Evolutionary conservation across 2,113 vertebrate genomes (phyloP), one percentile per base, ranked within the genome.

Genomic region (Pungitius pungitius): DNA sequence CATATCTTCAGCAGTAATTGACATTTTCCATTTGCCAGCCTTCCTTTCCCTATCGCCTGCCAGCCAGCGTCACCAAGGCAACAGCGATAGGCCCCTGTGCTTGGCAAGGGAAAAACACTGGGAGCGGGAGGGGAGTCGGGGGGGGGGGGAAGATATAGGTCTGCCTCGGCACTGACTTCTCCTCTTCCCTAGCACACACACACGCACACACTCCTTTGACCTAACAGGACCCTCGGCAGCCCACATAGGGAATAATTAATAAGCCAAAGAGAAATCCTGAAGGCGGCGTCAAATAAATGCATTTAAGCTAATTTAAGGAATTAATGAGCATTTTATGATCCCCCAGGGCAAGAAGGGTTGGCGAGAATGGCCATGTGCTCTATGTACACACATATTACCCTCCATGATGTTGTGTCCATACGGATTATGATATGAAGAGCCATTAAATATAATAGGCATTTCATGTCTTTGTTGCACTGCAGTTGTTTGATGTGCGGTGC

Each of bases 1-100:
- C 90, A 94, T 94, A 95, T 94, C 90, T 87, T 83, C 93, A 86
- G 88, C 92, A 89, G 85, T 95, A 96, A 96, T 96, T 96, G 95
- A 96, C 95, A 94, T 95, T 95, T 95, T 95, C 93, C 91, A 93
- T 94, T 94, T 94, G 93, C 94, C 93, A 91, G 91, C 77, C 89
- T 93, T n/a, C n/a, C 91, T 91, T 90, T 88, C 82, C 82, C 85
- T 94, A 92, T 93, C 84, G 73, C 78, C 93, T 94, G 94, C 93
- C 92, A 86, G 82, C 91, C 84, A 89, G 84, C 87, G 91, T 96
- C 93, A 87, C 96, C 93, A 93, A 93, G 95, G 95, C 90, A 95
- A 96, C 95, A 58, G 69, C 82, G 81, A 87, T 82, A 87, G 91
- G 90, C 90, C 88, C 89, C 88, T 78, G 75, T 59, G 77, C 84